Conservation (phyloP, 2,888 invertebrate genomes). For the Calliphora vomitoria region DNA sequence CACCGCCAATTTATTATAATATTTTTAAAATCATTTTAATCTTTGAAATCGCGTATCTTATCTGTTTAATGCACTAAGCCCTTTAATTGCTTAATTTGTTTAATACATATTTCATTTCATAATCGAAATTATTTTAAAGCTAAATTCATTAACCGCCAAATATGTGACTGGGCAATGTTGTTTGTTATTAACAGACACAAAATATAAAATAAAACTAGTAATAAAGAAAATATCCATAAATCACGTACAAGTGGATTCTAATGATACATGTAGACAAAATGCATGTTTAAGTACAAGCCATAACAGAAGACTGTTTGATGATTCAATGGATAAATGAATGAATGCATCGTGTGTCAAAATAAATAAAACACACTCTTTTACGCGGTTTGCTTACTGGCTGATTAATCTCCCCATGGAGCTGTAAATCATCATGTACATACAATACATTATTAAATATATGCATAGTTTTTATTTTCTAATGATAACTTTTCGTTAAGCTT, state of each 20-base stretch:
- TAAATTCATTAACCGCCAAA: background rate
- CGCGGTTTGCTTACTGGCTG: constrained; percentile 1
- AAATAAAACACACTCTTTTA: constrained; percentile 31
- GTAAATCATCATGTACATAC: constrained; percentile 52
- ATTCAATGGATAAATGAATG: constrained; percentile 20
- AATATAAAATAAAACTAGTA: constrained; percentile 31
- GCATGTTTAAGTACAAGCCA: constrained; percentile 17
- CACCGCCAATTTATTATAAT: too few species aligned
- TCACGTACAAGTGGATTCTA: constrained; percentile 81
- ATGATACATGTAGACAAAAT: constrained; percentile 76
- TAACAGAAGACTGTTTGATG: background rate
- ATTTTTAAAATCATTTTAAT: too few species aligned
- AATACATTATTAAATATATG: background rate
- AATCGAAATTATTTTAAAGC: too few species aligned
- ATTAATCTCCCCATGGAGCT: constrained; percentile 41
- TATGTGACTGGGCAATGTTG: constrained; percentile 25
- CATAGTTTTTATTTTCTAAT: constrained; percentile 16
- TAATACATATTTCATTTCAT: too few species aligned
- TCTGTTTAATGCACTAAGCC: too few species aligned
- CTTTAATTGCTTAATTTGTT: too few species aligned
- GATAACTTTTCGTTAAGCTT: constrained; percentile 14
- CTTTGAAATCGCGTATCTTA: too few species aligned
- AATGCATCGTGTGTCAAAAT: constrained; percentile 28
- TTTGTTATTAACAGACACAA: constrained; percentile 21
- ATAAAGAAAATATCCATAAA: constrained; percentile 77